Conservation (phyloP, 2,113 vertebrate genomes). For the Mus musculus region DNA sequence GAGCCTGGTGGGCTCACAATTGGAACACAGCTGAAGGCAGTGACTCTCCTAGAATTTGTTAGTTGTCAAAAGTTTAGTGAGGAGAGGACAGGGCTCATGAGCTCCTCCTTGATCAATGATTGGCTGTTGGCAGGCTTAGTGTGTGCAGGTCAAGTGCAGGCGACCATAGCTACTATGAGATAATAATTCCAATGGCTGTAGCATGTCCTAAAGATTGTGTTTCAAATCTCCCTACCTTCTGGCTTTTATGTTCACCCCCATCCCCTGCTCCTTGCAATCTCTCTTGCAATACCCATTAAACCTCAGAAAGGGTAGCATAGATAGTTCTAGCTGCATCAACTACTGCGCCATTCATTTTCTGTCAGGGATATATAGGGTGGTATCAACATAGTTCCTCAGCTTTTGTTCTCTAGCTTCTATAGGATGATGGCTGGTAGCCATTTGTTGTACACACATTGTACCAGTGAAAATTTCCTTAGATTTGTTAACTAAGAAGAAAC, state of each 20-base stretch:
- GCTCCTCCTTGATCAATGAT: not conserved
- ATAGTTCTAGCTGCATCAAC: not conserved
- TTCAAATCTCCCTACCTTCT: not conserved
- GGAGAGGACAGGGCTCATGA: not conserved
- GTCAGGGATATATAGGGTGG: not conserved
- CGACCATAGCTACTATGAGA: not conserved
- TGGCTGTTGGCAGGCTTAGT: not conserved
- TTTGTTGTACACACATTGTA: constrained; percentile 14
- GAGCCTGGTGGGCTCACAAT: not conserved
- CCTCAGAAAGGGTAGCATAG: not conserved
- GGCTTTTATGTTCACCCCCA: not conserved
- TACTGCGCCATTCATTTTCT: constrained; percentile 52
- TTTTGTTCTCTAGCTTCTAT: not conserved
- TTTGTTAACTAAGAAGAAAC: not conserved
- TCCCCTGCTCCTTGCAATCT: not conserved
- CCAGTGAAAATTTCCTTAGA: not conserved
- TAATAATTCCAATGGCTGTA: not conserved
- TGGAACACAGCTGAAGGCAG: not conserved
- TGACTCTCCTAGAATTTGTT: not conserved
- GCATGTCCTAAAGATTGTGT: not conserved
- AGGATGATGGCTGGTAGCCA: not conserved
- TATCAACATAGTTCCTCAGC: not conserved
- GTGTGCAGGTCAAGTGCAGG: not conserved
- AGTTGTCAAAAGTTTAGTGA: not conserved
- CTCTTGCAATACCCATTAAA: not conserved